Percentiles rank a stretch among this genome's conserved stretches.
These are phyloP conservation scores for Euura saliciscinereae DNA, from an alignment of 1,140 invertebrate genomes.

Conservation along the genomic window DNA sequence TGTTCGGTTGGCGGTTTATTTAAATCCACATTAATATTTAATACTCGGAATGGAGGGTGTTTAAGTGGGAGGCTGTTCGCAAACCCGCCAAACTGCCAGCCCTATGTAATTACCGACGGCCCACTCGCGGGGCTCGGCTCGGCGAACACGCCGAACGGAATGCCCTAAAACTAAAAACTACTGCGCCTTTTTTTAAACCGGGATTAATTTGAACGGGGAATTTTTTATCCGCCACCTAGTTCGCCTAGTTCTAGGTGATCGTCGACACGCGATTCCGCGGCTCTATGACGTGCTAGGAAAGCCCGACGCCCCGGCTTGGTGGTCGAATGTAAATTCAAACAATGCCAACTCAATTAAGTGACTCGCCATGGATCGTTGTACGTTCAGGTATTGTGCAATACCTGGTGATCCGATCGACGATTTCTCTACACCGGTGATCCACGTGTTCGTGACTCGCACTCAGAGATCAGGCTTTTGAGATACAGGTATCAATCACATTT, in stretches of 20 bases:
- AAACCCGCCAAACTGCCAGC: conserved; percentile 29
- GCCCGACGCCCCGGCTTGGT: conserved; percentile 21
- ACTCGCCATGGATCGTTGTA: not conserved
- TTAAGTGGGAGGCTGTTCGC: conserved; percentile 47
- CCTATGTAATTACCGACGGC: conserved; percentile 47
- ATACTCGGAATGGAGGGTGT: conserved; percentile 36
- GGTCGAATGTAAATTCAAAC: conserved; percentile 11
- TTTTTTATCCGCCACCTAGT: not conserved
- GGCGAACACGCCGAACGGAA: conserved; percentile 16
- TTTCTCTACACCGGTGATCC: not conserved
- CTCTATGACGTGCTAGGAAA: conserved; percentile 19
- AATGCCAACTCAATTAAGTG: not conserved
- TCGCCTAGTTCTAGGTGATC: not conserved
- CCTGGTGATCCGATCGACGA: not conserved
- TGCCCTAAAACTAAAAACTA: conserved; percentile 22
- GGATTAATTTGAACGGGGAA: not conserved
- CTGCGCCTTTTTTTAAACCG: not conserved
- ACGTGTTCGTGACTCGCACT: not conserved
- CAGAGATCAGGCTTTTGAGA: not conserved
- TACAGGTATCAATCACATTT: too few species aligned
- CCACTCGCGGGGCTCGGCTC: conserved; percentile 31
- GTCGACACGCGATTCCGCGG: conserved; percentile 12
- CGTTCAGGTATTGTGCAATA: conserved; percentile 4
- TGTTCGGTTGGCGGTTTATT: conserved; percentile 42
- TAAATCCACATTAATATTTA: conserved; percentile 55